Percentiles rank a stretch among this genome's conserved stretches.
Evolutionary conservation across 2,797 vertebrate genomes (phyloP).

Genomic region (Pitangus sulphuratus): DNA sequence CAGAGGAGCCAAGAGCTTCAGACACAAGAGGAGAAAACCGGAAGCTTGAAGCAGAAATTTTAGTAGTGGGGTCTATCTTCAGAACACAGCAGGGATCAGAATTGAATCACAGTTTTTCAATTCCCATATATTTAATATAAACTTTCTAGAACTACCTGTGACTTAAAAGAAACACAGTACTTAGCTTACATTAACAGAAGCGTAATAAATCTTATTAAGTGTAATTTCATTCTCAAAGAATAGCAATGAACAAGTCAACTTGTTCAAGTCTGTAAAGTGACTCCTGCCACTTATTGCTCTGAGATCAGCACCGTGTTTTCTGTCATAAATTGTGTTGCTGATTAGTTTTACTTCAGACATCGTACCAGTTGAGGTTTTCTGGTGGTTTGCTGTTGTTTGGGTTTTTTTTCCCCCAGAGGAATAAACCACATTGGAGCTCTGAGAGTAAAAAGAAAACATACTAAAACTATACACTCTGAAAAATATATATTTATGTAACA

Average conservation of each 20-base stretch:
- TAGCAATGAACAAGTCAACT: background rate
- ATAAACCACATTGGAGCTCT: background rate
- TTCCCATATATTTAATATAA: background rate
- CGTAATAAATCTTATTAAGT: background rate
- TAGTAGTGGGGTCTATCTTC: background rate
- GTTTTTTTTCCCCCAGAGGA: rapidly evolving
- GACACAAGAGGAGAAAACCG: background rate
- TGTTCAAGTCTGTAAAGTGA: background rate
- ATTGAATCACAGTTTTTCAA: background rate
- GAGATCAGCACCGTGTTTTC: background rate
- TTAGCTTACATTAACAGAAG: background rate
- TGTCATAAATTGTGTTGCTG: background rate
- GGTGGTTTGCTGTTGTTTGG: background rate
- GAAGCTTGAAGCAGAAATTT: background rate
- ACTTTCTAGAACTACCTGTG: background rate
- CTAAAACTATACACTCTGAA: background rate
- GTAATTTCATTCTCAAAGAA: background rate
- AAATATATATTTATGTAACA: background rate
- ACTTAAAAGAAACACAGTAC: background rate
- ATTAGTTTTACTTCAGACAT: background rate
- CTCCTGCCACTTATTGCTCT: background rate
- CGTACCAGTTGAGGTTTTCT: background rate
- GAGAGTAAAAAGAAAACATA: background rate
- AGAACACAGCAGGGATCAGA: background rate
- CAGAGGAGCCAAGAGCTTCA: background rate